Evolutionary conservation across 2,888 invertebrate species (phyloP).

Genomic region (Leptura quadrifasciata): DNA sequence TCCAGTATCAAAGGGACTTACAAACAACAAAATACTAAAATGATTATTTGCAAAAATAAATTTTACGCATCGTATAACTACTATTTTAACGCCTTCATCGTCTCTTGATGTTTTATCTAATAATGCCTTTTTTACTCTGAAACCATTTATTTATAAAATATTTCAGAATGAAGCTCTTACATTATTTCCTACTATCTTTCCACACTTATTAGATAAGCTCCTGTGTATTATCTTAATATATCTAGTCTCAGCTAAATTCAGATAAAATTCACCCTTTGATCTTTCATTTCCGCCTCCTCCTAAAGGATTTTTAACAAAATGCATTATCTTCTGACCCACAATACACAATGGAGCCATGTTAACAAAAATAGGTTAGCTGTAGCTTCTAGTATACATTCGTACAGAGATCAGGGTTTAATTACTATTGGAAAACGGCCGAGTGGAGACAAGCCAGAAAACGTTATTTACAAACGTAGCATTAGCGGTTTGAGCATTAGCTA

Average conservation of each 20-base stretch:
- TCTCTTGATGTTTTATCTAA: too few species aligned
- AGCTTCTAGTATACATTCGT: constrained; percentile 19
- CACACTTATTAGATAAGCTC: not conserved
- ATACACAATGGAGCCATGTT: constrained; percentile 47
- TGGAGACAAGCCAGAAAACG: constrained; percentile 42
- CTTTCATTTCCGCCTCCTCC: constrained; percentile 25
- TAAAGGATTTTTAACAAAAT: constrained; percentile 17
- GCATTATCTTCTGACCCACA: constrained; percentile 47
- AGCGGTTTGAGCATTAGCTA: constrained; percentile 48
- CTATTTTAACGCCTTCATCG: too few species aligned
- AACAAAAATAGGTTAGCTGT: constrained; percentile 41
- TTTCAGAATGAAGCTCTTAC: too few species aligned
- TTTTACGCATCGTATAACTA: too few species aligned
- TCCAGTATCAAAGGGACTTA: too few species aligned
- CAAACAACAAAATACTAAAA: too few species aligned
- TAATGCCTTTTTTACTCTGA: too few species aligned
- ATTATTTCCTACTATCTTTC: too few species aligned
- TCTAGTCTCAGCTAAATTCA: constrained; percentile 40
- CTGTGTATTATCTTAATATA: constrained; percentile 5
- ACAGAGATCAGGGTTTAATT: constrained; percentile 38
- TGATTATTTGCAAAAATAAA: too few species aligned
- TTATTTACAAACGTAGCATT: constrained; percentile 50
- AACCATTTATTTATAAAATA: too few species aligned
- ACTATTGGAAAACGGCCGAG: constrained; percentile 50
- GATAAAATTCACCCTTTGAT: constrained; percentile 46